These are phyloP conservation scores for Melanophora roralis DNA, from an alignment of 2,888 invertebrate genomes.

Conservation along the genomic window DNA sequence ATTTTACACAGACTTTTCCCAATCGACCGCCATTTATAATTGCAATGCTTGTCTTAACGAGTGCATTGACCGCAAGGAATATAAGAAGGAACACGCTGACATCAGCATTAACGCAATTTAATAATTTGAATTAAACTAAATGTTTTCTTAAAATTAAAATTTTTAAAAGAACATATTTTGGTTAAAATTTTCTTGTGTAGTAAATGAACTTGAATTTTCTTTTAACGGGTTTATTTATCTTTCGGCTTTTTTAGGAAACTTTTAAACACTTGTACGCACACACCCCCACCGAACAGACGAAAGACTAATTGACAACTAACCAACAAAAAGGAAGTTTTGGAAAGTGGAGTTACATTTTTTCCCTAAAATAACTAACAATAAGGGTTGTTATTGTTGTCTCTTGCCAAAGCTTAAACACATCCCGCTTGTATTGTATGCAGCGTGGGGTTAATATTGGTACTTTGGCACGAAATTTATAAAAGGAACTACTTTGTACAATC, in stretches of 20 bases:
- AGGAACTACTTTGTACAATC: not conserved
- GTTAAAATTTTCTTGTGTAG: too few relatives aligned
- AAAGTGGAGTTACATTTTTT: not conserved
- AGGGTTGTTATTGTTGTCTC: conserved; percentile 43
- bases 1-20: too few relatives aligned
- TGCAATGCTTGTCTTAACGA: conserved; percentile 8
- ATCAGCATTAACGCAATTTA: not conserved
- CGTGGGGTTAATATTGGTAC: conserved; percentile 20
- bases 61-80: conserved; percentile 43
- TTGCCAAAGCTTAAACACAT: conserved; percentile 11
- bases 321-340: conserved; percentile 24
- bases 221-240: too few relatives aligned
- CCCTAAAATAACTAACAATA: conserved; percentile 22
- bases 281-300: conserved; percentile 72
- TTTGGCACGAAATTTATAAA: conserved; percentile 33
- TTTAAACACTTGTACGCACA: conserved; percentile 46
- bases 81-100: not conserved
- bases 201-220: too few relatives aligned
- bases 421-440: not conserved
- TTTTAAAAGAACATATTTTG: too few relatives aligned
- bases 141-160: too few relatives aligned
- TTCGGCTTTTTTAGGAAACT: too few relatives aligned
- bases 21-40: conserved; percentile 39
- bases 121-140: not conserved
- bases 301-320: conserved; percentile 74